A percentile compares a stretch with the other conserved stretches of the same genome.
Evolutionary conservation across 1,140 invertebrate species (phyloP).

Genomic region (Aphaenogaster rudis): DNA sequence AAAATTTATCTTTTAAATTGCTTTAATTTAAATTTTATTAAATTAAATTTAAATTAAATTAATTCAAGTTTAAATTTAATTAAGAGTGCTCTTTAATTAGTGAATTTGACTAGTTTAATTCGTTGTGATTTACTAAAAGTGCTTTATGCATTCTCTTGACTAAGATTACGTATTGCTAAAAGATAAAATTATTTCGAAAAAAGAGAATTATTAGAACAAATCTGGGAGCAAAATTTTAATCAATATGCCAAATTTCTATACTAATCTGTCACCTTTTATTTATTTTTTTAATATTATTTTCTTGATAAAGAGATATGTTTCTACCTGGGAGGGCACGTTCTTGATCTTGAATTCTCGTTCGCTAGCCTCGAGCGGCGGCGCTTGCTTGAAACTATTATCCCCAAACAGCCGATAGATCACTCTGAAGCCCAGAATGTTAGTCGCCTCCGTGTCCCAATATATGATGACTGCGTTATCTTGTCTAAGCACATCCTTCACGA

Average conservation of each 20-base stretch:
- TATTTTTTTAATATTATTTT: background rate
- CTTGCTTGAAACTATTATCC: conserved; percentile 95
- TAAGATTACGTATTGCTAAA: background rate
- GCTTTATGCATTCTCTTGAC: background rate
- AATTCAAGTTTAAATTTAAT: background rate
- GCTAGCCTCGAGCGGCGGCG: conserved; percentile 94
- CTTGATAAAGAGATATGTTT: background rate
- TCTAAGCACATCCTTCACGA: conserved; percentile 94
- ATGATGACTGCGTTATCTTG: conserved; percentile 96
- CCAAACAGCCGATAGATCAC: conserved; percentile 96
- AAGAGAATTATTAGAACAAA: background rate
- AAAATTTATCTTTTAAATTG: background rate
- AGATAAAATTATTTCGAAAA: background rate
- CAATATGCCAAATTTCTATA: background rate
- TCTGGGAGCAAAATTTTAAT: background rate
- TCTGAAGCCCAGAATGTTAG: conserved; percentile 94
- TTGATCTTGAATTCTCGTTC: conserved; percentile 97
- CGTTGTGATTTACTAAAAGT: background rate
- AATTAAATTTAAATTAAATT: conserved; percentile 4
- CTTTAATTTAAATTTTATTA: conserved; percentile 1
- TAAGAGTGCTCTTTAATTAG: background rate
- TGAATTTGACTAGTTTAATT: background rate
- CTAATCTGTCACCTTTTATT: background rate
- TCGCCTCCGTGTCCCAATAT: conserved; percentile 95
- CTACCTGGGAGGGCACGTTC: conserved; percentile 95